Conservation (phyloP, 2,113 vertebrate genomes). For the Cyanoderma ruficeps region DNA sequence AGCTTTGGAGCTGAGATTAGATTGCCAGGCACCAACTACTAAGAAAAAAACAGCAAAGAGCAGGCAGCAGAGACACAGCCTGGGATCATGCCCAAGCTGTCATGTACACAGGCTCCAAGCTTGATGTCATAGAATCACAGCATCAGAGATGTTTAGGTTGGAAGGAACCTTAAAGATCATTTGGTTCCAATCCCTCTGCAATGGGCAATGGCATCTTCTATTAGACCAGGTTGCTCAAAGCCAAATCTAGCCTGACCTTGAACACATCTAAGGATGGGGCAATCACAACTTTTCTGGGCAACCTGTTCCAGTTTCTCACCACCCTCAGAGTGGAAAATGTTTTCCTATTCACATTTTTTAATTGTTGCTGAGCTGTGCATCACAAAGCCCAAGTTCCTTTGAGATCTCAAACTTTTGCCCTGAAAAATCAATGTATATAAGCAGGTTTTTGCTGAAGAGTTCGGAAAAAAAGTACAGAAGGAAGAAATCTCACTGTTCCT, state of each 20-base stretch:
- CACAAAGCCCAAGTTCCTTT: not conserved
- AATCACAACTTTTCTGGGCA: not conserved
- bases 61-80: not conserved
- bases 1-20: not conserved
- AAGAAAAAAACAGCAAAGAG: not conserved
- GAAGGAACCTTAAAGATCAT: not conserved
- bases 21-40: not conserved
- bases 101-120: rapidly evolving
- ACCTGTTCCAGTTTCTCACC: not conserved
- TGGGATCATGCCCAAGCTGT: not conserved
- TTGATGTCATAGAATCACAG: not conserved
- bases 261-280: not conserved
- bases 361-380: not conserved
- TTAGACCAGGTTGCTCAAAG: not conserved
- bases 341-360: not conserved
- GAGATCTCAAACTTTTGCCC: not conserved
- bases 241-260: not conserved
- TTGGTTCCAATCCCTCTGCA: not conserved
- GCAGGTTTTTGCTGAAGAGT: not conserved
- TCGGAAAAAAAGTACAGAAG: not conserved
- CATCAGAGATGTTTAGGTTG: not conserved
- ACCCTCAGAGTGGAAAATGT: not conserved
- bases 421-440: not conserved
- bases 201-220: not conserved
- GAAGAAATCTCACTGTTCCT: not conserved